These are phyloP conservation scores for Remorina albescens DNA, from an alignment of 2,797 vertebrate genomes.

Conservation along the genomic window DNA sequence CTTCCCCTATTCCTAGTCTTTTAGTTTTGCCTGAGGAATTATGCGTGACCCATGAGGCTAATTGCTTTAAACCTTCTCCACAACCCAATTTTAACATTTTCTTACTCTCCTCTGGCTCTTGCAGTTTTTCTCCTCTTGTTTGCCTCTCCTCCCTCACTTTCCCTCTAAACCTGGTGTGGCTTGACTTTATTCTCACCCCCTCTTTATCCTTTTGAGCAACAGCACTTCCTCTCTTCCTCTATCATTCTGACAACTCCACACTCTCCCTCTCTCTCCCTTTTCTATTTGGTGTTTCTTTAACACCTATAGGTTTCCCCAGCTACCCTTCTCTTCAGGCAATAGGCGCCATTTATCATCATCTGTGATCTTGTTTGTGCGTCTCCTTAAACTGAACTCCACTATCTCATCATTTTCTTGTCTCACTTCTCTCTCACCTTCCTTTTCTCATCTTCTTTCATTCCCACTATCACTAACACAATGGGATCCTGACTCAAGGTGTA, in stretches of 20 bases:
- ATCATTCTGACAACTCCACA: slow-evolving; percentile 47
- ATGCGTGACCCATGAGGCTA: slow-evolving; percentile 50
- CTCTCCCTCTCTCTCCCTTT: slow-evolving; percentile 24
- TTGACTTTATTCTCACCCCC: slow-evolving; percentile 40
- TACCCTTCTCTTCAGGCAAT: slow-evolving; percentile 50
- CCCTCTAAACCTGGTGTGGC: slow-evolving; percentile 4
- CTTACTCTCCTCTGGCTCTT: slow-evolving; percentile 21
- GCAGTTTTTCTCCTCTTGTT: slow-evolving; percentile 5
- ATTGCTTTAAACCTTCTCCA: slow-evolving; percentile 56
- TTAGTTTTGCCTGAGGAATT: slow-evolving; percentile 59
- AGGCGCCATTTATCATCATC: slow-evolving; percentile 65
- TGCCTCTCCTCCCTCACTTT: slow-evolving; percentile 6
- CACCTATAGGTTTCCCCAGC: slow-evolving; percentile 48
- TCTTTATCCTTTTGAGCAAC: slow-evolving; percentile 29
- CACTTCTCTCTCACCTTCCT: slow-evolving; percentile 58
- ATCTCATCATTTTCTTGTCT: slow-evolving; percentile 70
- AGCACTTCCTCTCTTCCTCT: slow-evolving; percentile 46
- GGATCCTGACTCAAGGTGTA: slow-evolving; percentile 39
- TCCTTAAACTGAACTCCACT: slow-evolving; percentile 61
- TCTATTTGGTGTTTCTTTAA: slow-evolving; percentile 47
- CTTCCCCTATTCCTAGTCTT: slow-evolving; percentile 34
- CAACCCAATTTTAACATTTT: slow-evolving; percentile 32
- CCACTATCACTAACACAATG: slow-evolving; percentile 67
- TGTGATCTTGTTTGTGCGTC: slow-evolving; percentile 60
- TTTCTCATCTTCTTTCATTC: slow-evolving; percentile 63